Evolutionary conservation across 2,888 invertebrate species (phyloP).

Genomic region (Acleris laterana): DNA sequence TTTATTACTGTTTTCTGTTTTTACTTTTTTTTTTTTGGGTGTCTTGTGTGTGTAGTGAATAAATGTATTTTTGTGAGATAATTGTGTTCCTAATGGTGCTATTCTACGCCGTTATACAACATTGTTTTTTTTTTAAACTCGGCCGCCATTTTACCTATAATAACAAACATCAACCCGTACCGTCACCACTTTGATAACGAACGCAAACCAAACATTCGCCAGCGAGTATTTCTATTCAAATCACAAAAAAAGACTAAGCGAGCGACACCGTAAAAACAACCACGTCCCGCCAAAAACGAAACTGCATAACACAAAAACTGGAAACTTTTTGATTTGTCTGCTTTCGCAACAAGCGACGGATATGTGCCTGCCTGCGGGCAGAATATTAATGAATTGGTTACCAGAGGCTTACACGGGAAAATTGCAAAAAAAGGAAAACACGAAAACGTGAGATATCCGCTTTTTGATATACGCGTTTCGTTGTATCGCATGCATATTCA

Average conservation of each 20-base stretch:
- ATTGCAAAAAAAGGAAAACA: slow-evolving; percentile 36
- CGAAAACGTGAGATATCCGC: slow-evolving; percentile 42
- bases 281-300: slow-evolving; percentile 40
- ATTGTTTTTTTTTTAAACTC: too few species aligned
- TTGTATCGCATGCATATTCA: slow-evolving; percentile 58
- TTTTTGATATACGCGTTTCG: slow-evolving; percentile 37
- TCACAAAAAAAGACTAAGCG: slow-evolving; percentile 28
- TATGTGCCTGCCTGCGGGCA: slow-evolving; percentile 42
- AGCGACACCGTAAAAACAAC: slow-evolving; percentile 36
- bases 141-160: too few species aligned
- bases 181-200: not conserved
- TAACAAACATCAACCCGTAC: too few species aligned
- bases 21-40: too few species aligned
- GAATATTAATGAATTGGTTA: slow-evolving; percentile 65
- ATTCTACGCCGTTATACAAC: too few species aligned
- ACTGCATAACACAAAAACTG: slow-evolving; percentile 45
- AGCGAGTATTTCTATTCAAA: slow-evolving; percentile 9
- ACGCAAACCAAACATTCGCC: not conserved
- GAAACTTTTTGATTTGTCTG: slow-evolving; percentile 48
- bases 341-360: slow-evolving; percentile 43
- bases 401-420: slow-evolving; percentile 39
- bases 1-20: too few species aligned
- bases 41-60: too few species aligned
- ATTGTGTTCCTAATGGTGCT: too few species aligned
- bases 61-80: too few species aligned